These are phyloP conservation scores for Stegodyphus mimosarum DNA, from an alignment of 1,140 invertebrate species.

Conservation along the genomic window DNA sequence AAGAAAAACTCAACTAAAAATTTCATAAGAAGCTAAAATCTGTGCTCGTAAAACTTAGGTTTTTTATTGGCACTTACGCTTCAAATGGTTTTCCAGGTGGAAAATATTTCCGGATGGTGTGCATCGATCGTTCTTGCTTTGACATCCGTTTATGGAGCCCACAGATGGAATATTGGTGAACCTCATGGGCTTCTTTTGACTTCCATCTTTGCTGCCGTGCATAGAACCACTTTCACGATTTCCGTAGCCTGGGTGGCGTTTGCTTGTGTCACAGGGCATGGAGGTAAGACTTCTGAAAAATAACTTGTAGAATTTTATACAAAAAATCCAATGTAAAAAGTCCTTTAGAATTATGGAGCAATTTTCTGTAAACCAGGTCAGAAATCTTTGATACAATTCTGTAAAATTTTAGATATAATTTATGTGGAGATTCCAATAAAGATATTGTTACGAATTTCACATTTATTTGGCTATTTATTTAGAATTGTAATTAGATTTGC, in stretches of 20 bases:
- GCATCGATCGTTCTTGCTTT: slow-evolving; percentile 1
- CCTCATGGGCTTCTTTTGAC: slow-evolving; percentile 62
- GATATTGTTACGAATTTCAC: no score
- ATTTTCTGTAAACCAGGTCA: no score
- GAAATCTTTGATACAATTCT: no score
- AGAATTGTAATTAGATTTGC: no score
- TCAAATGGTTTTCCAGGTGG: not conserved
- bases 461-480: no score
- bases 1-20: no score
- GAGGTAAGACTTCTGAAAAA: slow-evolving; percentile 37
- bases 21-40: not conserved
- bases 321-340: not conserved
- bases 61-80: not conserved
- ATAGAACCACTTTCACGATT: slow-evolving; percentile 47
- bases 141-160: slow-evolving; percentile 26
- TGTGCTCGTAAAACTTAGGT: not conserved
- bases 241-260: slow-evolving; percentile 53
- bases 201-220: slow-evolving; percentile 45
- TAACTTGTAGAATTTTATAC: slow-evolving; percentile 67
- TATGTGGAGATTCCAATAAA: no score
- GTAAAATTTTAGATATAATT: no score
- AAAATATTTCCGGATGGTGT: slow-evolving; percentile 13
- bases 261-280: slow-evolving; percentile 52
- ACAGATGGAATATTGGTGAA: slow-evolving; percentile 61
- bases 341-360: no score